Evolutionary conservation across 2,888 invertebrate genomes (phyloP), one percentile per base, ranked within the genome.

Genomic region (Apantesis nais): DNA sequence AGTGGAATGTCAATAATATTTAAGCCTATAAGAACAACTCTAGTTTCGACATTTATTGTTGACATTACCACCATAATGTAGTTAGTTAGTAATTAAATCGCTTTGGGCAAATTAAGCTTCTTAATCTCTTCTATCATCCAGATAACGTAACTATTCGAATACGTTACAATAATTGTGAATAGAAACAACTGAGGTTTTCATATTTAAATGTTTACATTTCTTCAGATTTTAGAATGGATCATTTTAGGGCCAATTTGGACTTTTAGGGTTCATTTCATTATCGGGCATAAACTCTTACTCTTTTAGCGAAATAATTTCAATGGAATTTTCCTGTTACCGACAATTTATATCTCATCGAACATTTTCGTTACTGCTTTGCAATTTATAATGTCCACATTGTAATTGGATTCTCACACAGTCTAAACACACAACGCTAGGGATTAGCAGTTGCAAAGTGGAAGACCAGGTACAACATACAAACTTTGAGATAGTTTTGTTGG

Each of bases 401-500:
- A 70, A 80, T 80, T 78, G 34, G 48, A 65, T 72, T 72, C 7
- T 61, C 61, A 62, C 61, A 64, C 68, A 62, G 55, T 63, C 72
- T 58, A 2, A 29, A 29, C 16, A 29, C 29, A 29, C 29, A 62
- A 25, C 29, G 62, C 60, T 69, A 69, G 64, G 61, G 68, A 80
- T 78, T 68, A 71, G 58, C 41, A 60, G 61, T 48, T 61, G 41
- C 39, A 48, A 75, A 67, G 71, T 69, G 64, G 67, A 61, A 39
- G 19, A 67, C 55, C 48, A 60, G 25, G 61, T 55, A 25, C 66
- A 58, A 25, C 66, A 52, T 41, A 52, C 19, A 58, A 70, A 70
- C 39, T 79, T 70, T 39, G 34, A 19, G 7, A 0, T 55, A 71
- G 61, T 79, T 81, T 65, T 72, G 68, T 79, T 72, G 62, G 75